phyloP scores from a whole-genome alignment of 1,140 invertebrate species.

The Drosophila trapezifrons region DNA sequence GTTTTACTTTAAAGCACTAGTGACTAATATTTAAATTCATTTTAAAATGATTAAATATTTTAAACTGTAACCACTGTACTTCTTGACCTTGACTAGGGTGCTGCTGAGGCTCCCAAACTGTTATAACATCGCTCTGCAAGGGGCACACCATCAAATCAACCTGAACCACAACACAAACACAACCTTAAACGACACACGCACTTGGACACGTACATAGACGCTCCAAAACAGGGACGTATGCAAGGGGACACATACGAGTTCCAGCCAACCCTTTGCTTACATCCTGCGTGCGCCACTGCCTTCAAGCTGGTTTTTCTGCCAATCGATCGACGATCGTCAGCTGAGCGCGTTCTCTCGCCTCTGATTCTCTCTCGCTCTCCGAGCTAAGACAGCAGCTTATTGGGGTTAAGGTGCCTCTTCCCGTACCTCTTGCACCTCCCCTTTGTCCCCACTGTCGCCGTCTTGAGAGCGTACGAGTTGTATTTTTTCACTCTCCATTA shows the following conservation, averaged over 20 bases:
- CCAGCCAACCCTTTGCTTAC: neutral
- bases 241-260: neutral
- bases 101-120: neutral
- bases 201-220: neutral
- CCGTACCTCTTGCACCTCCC: neutral
- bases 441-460: neutral
- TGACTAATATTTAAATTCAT: neutral
- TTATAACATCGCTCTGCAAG: slow-evolving; percentile 2
- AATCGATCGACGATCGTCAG: slow-evolving; percentile 15
- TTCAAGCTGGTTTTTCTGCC: slow-evolving; percentile 11
- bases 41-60: too few relatives aligned
- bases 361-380: neutral
- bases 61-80: neutral
- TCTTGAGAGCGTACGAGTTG: slow-evolving; percentile 10
- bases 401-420: slow-evolving; percentile 29
- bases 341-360: neutral
- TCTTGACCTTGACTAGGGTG: neutral
- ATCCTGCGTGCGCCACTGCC: slow-evolving; percentile 10
- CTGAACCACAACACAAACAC: slow-evolving; percentile 1
- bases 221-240: slow-evolving; percentile 2
- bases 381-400: slow-evolving; percentile 20
- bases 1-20: neutral
- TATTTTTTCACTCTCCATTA: slow-evolving; percentile 33
- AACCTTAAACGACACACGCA: neutral
- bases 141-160: neutral